Evolutionary conservation across 64 coral and sea anemone genomes (phyloP), one percentile per base, ranked within the genome.

Genomic region (Dendrophyllia cribrosa): DNA sequence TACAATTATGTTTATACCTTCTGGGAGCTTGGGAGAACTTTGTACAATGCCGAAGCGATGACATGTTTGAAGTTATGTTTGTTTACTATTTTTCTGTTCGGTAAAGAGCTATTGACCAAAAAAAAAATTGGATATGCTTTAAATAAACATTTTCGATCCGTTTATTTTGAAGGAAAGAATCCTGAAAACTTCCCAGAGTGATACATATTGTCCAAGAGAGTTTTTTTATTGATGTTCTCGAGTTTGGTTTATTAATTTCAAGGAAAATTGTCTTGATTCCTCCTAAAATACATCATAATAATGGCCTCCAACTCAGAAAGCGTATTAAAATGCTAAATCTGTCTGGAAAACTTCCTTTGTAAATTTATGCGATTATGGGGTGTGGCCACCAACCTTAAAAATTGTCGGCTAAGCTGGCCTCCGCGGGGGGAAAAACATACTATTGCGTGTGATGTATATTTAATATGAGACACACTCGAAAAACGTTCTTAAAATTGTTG

Each of bases 311-410:
- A 20, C 34, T 19, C 45, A 9, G 20, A 67, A 84, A 23, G 61
- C 43, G 44, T 51, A 63, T 84, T 49, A 84, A 82, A 7, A n/a
- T 82, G 59, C 25, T 20, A 63, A 82, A 82, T 64, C 61, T 49
- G 80, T 84, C 80, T 84, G 6, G 45, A 3, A 50, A 49, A 68
- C 80, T 67, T 84, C 61, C 80, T 64, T 23, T 17, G 43, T 11
- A 66, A 49, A 48, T 49, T 67, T 55, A 43, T 20, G 45, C 43
- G 45, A 68, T 84, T 50, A 67, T 51, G 5, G 80, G 80, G 80
- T 67, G 80, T 49, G 60, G 58, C 59, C 12, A 7, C 53, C 7
- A 12, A 5, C 12, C 12, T 56, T 56, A 56, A 56, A 56, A 56
- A 9, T 5, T 56, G 6, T 56, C 12, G 7, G 5, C 53, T 6